A percentile compares a stretch with the other conserved stretches of the same genome.
These are phyloP conservation scores for Macrostomum lignano DNA, from an alignment of 1,140 invertebrate genomes.

Conservation along the genomic window DNA sequence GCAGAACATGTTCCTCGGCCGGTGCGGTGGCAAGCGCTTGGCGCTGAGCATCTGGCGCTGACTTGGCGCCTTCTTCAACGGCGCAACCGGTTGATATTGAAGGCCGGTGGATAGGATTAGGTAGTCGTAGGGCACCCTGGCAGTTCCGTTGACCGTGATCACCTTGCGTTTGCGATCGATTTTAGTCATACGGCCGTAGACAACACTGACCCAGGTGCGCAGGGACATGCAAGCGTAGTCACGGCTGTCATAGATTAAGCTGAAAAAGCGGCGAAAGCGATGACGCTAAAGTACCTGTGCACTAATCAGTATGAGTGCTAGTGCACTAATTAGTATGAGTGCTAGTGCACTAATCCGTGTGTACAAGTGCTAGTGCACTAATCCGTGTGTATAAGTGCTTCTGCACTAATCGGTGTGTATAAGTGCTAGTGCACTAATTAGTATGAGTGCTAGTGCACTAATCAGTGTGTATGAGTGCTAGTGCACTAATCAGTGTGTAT, in stretches of 20 bases:
- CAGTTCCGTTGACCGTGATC: constrained; percentile 15
- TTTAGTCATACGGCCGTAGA: constrained; percentile 23
- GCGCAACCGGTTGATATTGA: constrained; percentile 20
- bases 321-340: neutral
- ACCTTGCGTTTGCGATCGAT: constrained; percentile 22
- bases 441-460: no score
- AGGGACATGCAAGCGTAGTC: constrained; percentile 17
- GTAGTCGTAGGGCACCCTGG: constrained; percentile 23
- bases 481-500: no score
- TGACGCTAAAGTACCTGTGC: constrained; percentile 1
- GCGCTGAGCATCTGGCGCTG: constrained; percentile 9
- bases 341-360: no score
- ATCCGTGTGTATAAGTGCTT: no score
- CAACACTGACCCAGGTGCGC: constrained; percentile 21
- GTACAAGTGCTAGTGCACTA: no score
- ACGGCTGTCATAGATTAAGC: constrained; percentile 12
- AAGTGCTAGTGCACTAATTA: no score
- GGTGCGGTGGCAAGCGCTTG: no score
- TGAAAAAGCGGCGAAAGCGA: constrained; percentile 13
- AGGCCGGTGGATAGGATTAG: constrained; percentile 20
- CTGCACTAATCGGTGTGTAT: no score
- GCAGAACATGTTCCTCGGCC: constrained; percentile 14
- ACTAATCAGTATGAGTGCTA: neutral
- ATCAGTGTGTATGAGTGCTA: no score
- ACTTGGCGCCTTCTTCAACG: constrained; percentile 11